Base-by-base conservation (phyloP, 1,140 invertebrate species). In the Penaeus chinensis region DNA sequence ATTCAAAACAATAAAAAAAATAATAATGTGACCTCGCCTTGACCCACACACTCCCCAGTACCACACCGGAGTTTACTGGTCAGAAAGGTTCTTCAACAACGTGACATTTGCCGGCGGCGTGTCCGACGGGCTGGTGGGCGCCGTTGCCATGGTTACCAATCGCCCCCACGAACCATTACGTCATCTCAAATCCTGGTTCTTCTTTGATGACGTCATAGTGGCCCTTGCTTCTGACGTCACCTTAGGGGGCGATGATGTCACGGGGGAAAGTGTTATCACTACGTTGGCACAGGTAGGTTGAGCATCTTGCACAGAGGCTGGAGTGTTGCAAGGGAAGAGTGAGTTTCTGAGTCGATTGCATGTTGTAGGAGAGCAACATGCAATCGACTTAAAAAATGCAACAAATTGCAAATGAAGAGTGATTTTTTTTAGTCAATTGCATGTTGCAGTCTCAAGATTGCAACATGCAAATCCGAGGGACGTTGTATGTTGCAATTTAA, bases 191-290 rank as follows among this genome's bases (percentile, higher is more conserved):
- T 69, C 81, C 32, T 82, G 63, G 32, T 82, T 82, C 81, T 82
- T 82, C 81, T 82, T 82, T 32, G 81, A 82, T 20, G 81, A 82
- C 18, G 81, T 82, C 42, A 65, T 82, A 3, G 81, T 82, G 27
- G 62, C 54, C 27, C n/a, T 82, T 1, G 81, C 61, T 63, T 82
- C 81, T 20, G 63, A 24, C 32, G 65, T 82, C 32, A 69, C 62
- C n/a, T n/a, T 82, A 1, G 71, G 42, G 42, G 27, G 27, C 2
- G 32, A 27, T n/a, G 27, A 82, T 0, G 54, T 27, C 32, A 74
- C 42, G 16, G 32, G 27, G 7, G 60, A 84, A 20, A 37, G n/a
- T 60, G 82, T 84, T 47, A 27, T 62, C 47, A 84, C 82, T 61
- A 84, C 82, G 20, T 27, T 84, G 47, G 18, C 82, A 7, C 82